Conservation (phyloP, 1,140 invertebrate species). For the Bradysia coprophila region DNA sequence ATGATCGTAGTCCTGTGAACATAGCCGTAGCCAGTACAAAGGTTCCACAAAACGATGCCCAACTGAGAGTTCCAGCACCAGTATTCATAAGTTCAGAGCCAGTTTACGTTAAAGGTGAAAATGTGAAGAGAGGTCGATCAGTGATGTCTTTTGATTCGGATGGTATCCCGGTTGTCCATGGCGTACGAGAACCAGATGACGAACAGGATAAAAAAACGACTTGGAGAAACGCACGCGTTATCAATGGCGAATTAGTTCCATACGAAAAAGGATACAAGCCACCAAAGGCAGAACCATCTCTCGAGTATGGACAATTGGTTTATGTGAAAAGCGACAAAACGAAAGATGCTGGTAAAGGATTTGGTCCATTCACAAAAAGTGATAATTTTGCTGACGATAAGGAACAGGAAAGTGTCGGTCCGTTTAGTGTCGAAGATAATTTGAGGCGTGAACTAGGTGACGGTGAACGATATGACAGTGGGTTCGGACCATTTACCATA, state of each 20-base stretch:
- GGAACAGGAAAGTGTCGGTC: conserved; percentile 6
- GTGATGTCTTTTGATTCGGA: conserved; percentile 40
- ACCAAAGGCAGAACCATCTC: conserved; percentile 26
- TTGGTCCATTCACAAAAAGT: conserved; percentile 18
- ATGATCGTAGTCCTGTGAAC: conserved; percentile 28
- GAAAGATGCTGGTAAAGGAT: conserved; percentile 7
- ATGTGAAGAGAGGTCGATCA: conserved; percentile 27
- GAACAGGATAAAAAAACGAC: conserved; percentile 54
- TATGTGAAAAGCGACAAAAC: conserved; percentile 17
- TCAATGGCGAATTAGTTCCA: conserved; percentile 56
- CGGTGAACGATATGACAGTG: conserved; percentile 12
- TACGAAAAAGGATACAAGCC: conserved; percentile 45
- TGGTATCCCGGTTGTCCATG: conserved; percentile 59
- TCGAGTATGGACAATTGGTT: conserved; percentile 21
- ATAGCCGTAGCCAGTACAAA: conserved; percentile 30
- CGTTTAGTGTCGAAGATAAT: conserved; percentile 19
- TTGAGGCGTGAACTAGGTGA: conserved; percentile 9
- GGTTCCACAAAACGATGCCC: conserved; percentile 23
- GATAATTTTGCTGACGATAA: conserved; percentile 15
- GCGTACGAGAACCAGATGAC: conserved; percentile 61
- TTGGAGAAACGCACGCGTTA: conserved; percentile 71
- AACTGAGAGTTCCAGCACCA: conserved; percentile 36
- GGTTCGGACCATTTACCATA: conserved; percentile 34
- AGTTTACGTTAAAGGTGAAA: conserved; percentile 32
- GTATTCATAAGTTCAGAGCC: conserved; percentile 41